These are phyloP conservation scores for Whitmania pigra DNA, from an alignment of 1,140 invertebrate species.

Conservation along the genomic window DNA sequence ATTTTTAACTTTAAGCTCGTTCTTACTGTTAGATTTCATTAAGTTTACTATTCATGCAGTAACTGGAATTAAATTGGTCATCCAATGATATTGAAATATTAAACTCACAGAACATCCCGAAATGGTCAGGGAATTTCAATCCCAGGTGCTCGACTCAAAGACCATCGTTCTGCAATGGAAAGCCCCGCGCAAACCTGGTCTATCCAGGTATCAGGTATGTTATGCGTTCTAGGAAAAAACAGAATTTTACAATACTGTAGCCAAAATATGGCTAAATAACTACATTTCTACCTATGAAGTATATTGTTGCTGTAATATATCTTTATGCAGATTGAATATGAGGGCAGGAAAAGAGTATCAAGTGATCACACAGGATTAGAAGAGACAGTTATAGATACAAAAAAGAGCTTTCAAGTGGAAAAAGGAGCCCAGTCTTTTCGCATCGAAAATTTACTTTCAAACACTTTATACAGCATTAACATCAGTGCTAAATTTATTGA, in stretches of 20 bases:
- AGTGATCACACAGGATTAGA: conserved; percentile 51
- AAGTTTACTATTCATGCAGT: no score
- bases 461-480: conserved; percentile 35
- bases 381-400: conserved; percentile 15
- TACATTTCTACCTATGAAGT: no score
- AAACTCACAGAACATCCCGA: not conserved
- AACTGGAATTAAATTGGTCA: no score
- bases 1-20: no score
- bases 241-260: not conserved
- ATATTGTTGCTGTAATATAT: not conserved
- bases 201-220: conserved; percentile 63
- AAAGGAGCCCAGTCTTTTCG: conserved; percentile 28
- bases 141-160: conserved; percentile 28
- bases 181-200: conserved; percentile 74
- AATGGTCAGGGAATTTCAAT: conserved; percentile 33
- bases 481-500: conserved; percentile 32
- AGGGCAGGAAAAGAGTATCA: conserved; percentile 83
- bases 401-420: not conserved
- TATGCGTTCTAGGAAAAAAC: conserved; percentile 31
- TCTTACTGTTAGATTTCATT: no score
- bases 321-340: conserved; percentile 59
- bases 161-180: conserved; percentile 67
- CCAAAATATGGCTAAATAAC: no score
- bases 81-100: not conserved
- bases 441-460: conserved; percentile 32